phyloP scores from a whole-genome alignment of 2,797 vertebrate species.

The Melopsittacus undulatus region DNA sequence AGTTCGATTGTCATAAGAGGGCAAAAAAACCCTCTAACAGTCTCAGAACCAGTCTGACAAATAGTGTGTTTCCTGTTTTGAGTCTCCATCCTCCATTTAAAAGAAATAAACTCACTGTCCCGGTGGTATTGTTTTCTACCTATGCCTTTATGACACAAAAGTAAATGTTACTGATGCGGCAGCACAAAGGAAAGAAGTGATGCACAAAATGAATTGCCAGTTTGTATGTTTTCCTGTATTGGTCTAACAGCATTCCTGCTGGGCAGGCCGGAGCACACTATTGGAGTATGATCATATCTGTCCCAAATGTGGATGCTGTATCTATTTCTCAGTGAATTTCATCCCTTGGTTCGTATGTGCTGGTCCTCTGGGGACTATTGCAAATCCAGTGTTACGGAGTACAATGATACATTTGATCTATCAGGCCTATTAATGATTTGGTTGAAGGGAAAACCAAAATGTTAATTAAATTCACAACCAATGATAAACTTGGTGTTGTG shows the following conservation, averaged over 20 bases:
- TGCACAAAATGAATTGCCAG: neutral
- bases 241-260: neutral
- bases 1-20: neutral
- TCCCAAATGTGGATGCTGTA: neutral
- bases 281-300: neutral
- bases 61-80: neutral
- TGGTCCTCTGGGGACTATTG: neutral
- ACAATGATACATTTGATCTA: neutral
- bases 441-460: neutral
- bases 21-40: rapidly evolving
- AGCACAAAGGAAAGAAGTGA: neutral
- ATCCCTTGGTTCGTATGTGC: neutral
- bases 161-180: neutral
- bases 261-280: neutral
- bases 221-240: neutral
- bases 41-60: neutral
- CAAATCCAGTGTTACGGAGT: neutral
- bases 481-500: neutral
- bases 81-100: neutral
- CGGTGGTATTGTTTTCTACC: neutral
- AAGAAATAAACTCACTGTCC: neutral
- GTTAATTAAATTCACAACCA: neutral
- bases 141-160: neutral
- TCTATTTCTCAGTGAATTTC: constrained; percentile 19
- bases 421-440: neutral